Base-by-base conservation (phyloP, 2,888 invertebrate genomes). In the Phasia obesa region DNA sequence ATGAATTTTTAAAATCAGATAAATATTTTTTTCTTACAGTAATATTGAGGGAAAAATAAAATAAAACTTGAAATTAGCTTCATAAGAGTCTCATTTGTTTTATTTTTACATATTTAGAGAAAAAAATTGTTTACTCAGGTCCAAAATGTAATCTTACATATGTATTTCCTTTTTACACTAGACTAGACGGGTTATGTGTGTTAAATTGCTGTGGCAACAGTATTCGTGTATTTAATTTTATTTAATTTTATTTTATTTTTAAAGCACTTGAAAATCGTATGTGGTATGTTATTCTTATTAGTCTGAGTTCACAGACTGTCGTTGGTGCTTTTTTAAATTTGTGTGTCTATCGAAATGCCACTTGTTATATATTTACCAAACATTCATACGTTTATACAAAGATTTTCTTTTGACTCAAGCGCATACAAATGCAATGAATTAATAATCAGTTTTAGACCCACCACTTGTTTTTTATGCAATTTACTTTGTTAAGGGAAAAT, bases 361-460 rank as follows among this genome's bases (percentile, higher is more conserved):
- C 84, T 82, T 81, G 80, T 79, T 84, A 55, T 35, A 69, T 57
- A 31, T 76, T 69, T 53, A 13, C 35, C 47, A 15, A 67, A 21
- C 76, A 59, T 69, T 70, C 42, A 57, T 9, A 47, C 17, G 7
- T 47, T 7, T 60, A n/a, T 47, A 11, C n/a, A n/a, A n/a, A n/a
- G n/a, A n/a, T 75, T 71, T 47, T 31, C 47, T 53, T 64, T 69
- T 21, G 73, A 79, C 74, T 85, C 84, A 84, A 84, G 82, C 81
- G 76, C 80, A 76, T 15, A 19, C 44, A 67, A 83, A 75, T 69
- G 84, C 70, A 85, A 85, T 85, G 70, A 85, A 85, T 84, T 84
- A 83, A 85, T 85, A 84, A 86, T 85, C 85, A 85, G 75, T 84
- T 76, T 35, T 38, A 59, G 70, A 60, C 44, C 27, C 64, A 65